phyloP scores from a whole-genome alignment of 2,797 vertebrate genomes.

The Mallotus villosus region DNA sequence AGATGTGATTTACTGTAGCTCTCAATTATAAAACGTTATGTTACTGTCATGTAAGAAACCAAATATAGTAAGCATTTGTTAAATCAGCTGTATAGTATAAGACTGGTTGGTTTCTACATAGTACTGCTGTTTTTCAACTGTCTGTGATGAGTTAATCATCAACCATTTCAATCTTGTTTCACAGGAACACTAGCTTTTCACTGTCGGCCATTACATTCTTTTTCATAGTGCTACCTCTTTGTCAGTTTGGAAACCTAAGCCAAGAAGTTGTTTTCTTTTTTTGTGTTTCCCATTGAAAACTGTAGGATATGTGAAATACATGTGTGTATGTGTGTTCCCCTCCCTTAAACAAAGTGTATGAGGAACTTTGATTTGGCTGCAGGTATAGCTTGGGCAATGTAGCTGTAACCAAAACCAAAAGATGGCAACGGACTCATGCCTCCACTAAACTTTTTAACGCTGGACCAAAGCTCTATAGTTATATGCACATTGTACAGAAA shows the following conservation, averaged over 20 bases:
- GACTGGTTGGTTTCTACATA: background rate
- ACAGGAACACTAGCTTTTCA: constrained; percentile 1
- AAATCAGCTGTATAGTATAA: background rate
- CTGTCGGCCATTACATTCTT: background rate
- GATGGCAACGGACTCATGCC: constrained; percentile 74
- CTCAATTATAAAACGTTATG: background rate
- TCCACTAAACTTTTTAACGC: constrained; percentile 90
- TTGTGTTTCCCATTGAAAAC: background rate
- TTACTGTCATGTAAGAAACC: background rate
- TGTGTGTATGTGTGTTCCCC: constrained; percentile 23
- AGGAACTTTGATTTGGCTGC: constrained; percentile 42
- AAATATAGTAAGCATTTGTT: background rate
- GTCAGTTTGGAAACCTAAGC: constrained; percentile 23
- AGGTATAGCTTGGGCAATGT: constrained; percentile 72
- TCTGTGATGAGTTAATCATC: background rate
- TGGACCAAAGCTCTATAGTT: constrained; percentile 99
- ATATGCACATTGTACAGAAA: constrained; percentile 99
- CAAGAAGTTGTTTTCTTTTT: constrained; percentile 12
- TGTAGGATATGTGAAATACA: background rate
- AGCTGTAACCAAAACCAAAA: constrained; percentile 96
- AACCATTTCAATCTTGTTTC: constrained; percentile 12
- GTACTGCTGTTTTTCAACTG: background rate
- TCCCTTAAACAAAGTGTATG: constrained; percentile 21
- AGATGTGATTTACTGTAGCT: background rate
- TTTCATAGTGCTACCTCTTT: constrained; percentile 16